Evolutionary conservation across 2,797 vertebrate species (phyloP), one percentile per base, ranked within the genome.

Genomic region (Gadopsis marmoratus): DNA sequence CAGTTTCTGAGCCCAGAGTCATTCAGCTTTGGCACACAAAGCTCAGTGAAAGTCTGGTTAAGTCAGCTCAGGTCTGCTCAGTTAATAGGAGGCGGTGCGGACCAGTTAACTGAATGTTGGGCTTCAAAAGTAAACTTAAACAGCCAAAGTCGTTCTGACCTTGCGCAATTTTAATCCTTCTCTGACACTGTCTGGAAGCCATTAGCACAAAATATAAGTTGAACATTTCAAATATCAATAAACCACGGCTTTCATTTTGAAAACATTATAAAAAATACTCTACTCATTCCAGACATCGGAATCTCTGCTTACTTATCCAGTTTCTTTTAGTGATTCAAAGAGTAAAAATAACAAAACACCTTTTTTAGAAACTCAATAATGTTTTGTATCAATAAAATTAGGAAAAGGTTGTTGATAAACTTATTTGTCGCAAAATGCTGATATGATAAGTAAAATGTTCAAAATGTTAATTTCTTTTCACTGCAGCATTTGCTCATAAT

Each of bases 21-120:
- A 78, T 90, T 89, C 67, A 81, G 73, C 73, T 90, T 73, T 47
- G 64, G 80, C 71, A 48, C 53, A 81, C 53, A 82, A 84, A 82
- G 85, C 84, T 87, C 81, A 81, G 26, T 37, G 68, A 53, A 83
- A 87, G 84, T 87, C 73, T 65, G 64, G 72, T 78, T 85, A 84
- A 92, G 86, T 81, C 88, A 63, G 80, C 86, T 91, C 80, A 85
- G 83, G 70, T 84, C 71, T 76, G 79, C 70, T 80, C 65, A 45
- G 69, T 87, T 91, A 91, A 92, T 79, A 4, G 69, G 43, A 78
- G 63, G 58, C 65, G 74, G 39, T 48, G 66, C 68, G 55, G 73
- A 78, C 64, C 64, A 76, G 85, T 87, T 90, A 85, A 87, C 75
- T 83, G 63, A 82, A 72, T 82, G 73, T 47, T 47, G 71, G 71